phyloP scores from a whole-genome alignment of 64 coral and sea anemone genomes.

The Trachythela sp. region DNA sequence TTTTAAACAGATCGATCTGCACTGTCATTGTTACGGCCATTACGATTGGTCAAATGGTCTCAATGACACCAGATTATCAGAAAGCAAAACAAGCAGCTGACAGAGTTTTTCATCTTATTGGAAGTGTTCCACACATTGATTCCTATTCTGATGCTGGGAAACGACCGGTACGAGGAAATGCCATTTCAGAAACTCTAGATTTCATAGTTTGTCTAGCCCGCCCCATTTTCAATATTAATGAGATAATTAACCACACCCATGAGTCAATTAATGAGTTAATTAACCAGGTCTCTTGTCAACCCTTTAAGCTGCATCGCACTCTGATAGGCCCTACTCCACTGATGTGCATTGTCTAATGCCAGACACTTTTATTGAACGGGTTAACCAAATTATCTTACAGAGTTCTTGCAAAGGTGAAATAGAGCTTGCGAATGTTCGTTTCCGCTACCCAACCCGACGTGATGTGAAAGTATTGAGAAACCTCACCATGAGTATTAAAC shows the following conservation, averaged over 20 bases:
- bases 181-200: neutral
- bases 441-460: neutral
- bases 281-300: too few relatives aligned
- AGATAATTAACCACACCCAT: too few relatives aligned
- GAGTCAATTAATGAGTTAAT: too few relatives aligned
- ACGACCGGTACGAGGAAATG: neutral
- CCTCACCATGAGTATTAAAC: neutral
- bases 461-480: slow-evolving; percentile 2
- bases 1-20: neutral
- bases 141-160: neutral
- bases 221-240: too few relatives aligned
- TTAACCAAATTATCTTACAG: neutral
- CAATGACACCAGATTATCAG: neutral
- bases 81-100: neutral
- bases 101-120: neutral
- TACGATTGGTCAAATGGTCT: neutral
- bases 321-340: too few relatives aligned
- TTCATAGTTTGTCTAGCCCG: too few relatives aligned
- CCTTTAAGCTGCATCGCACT: too few relatives aligned
- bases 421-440: neutral
- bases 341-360: too few relatives aligned
- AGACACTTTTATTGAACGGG: too few relatives aligned
- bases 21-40: neutral
- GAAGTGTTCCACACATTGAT: neutral
- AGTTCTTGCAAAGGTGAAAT: neutral